Percentiles rank a stretch among this genome's conserved stretches.
Evolutionary conservation across 2,113 vertebrate genomes (phyloP).

Genomic region (Hyaena hyaena): DNA sequence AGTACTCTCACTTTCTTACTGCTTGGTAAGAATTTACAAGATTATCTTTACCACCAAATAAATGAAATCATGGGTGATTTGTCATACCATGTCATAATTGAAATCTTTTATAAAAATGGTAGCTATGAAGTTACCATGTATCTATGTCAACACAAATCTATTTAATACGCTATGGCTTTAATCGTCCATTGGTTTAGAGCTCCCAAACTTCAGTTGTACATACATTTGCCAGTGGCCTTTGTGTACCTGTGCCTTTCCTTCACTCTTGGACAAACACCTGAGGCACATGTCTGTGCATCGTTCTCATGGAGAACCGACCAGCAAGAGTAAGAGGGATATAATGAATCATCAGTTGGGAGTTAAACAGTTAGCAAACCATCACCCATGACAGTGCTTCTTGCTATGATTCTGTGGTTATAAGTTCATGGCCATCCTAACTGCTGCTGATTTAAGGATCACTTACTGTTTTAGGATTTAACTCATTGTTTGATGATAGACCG

Average conservation of each 20-base stretch:
- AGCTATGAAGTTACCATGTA: not conserved
- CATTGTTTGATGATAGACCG: not conserved
- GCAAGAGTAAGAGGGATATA: not conserved
- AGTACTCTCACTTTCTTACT: not conserved
- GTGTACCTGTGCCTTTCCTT: not conserved
- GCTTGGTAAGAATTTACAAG: not conserved
- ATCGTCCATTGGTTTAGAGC: not conserved
- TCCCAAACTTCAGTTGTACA: not conserved
- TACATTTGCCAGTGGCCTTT: not conserved
- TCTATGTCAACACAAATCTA: not conserved
- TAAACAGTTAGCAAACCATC: not conserved
- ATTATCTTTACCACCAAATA: not conserved
- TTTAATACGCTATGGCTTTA: not conserved
- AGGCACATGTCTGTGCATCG: fast-evolving
- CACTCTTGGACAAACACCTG: not conserved
- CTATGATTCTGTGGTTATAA: not conserved
- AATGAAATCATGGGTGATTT: not conserved
- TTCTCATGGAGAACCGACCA: not conserved
- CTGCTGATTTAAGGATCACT: not conserved
- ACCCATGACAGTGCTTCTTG: not conserved
- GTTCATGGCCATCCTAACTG: not conserved
- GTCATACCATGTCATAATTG: conserved; percentile 18
- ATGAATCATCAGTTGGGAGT: not conserved
- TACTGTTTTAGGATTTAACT: not conserved
- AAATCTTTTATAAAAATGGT: conserved; percentile 1